Percentiles rank a stretch among this genome's conserved stretches.
Evolutionary conservation across 2,113 vertebrate genomes (phyloP).

Genomic region (Scortum barcoo): DNA sequence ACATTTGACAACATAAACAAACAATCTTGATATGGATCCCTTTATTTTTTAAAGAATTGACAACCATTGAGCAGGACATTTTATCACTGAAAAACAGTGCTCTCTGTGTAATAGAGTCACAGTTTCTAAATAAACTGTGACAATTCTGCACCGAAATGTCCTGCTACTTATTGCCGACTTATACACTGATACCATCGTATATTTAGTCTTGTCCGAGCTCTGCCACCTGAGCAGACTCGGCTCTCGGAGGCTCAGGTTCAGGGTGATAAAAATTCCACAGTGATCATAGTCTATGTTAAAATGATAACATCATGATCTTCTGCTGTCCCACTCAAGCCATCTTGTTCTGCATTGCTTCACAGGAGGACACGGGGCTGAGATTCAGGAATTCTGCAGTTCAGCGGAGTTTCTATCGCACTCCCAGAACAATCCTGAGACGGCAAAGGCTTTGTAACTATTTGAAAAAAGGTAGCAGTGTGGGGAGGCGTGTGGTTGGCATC

Average conservation of each 20-base stretch:
- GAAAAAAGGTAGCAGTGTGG: background rate
- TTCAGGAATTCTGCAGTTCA: background rate
- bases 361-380: background rate
- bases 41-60: background rate
- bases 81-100: background rate
- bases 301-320: background rate
- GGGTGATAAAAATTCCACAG: background rate
- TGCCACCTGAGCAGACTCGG: background rate
- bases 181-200: background rate
- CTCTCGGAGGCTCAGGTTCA: background rate
- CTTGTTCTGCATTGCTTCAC: conserved; percentile 6
- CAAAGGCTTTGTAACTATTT: background rate
- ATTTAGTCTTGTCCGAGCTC: background rate
- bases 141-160: background rate
- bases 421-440: background rate
- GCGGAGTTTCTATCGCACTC: background rate
- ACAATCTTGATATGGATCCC: background rate
- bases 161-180: background rate
- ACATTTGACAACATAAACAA: background rate
- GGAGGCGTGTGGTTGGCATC: background rate
- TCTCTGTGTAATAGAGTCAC: background rate
- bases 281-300: background rate
- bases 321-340: background rate
- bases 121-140: background rate
- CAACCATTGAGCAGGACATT: background rate